Base-by-base conservation (phyloP, 64 coral and sea anemone genomes). In the Stichodactyla helianthus region DNA sequence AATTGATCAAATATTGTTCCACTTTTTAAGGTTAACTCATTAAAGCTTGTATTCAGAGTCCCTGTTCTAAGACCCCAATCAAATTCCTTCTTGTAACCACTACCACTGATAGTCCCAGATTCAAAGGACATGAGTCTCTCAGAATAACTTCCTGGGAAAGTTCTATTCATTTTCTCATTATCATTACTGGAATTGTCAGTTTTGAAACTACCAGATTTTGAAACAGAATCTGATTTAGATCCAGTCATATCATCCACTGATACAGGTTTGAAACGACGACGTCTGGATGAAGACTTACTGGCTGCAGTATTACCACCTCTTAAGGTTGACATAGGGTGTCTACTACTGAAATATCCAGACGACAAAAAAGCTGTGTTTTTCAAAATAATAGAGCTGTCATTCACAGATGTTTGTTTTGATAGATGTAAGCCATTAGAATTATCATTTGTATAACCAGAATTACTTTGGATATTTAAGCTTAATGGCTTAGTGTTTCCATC, bases 1-100 rank as follows among this genome's bases (percentile, higher is more conserved):
- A 60, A 84, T 16, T 84, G 17, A 31, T 84, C 83, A 63, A 84
- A 84, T 18, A 84, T 84, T 84, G 83, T 84, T 20, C 83, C 83
- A 84, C 56, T 61, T 62, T 84, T 84, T 13, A 84, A 51, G 15
- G 83, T 60, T 9, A 55, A 84, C 22, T 84, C 5, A 9, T 6
- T 53, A 10, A 84, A 27, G 23, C 83, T 84, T n/a, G 83, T 53
- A 59, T 84, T 84, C 20, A 84, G 27, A 10, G 83, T 27, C 15
- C 83, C 83, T 60, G 59, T 51, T 35, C 83, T 22, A 54, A 84
- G 27, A 58, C 83, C 83, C 83, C 83, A 84, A 59, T 84, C 83
- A 19, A 84, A 27, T 23, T 84, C 83, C 23, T 23, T 84, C 25
- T 35, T 84, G n/a, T 22, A 28, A 2, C 22, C 18, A 74, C 26